Conservation (phyloP, 2,113 vertebrate genomes). For the Trichechus manatus region DNA sequence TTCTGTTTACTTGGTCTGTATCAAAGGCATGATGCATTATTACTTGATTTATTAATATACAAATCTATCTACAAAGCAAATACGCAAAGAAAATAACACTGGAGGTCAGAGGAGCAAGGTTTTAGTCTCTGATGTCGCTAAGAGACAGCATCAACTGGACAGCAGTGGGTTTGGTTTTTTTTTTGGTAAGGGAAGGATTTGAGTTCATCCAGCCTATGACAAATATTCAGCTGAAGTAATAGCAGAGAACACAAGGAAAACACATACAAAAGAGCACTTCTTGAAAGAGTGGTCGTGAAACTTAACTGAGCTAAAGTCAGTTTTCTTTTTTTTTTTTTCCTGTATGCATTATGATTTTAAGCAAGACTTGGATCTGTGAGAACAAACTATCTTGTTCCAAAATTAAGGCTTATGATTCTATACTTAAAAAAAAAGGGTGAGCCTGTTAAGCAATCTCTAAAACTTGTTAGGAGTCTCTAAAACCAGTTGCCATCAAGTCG, state of each 20-base stretch:
- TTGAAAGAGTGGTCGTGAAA: not conserved
- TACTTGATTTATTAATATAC: constrained; percentile 32
- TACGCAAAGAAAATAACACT: not conserved
- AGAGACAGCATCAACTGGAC: not conserved
- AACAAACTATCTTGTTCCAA: not conserved
- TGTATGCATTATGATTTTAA: not conserved
- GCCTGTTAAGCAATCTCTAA: not conserved
- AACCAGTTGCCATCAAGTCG: not conserved
- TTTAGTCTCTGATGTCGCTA: not conserved
- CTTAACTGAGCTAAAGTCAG: not conserved
- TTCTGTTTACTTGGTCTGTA: not conserved
- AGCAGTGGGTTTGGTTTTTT: not conserved
- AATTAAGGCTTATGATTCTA: not conserved
- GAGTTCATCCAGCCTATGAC: not conserved
- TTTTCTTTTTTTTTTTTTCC: not conserved
- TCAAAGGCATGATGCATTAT: not conserved
- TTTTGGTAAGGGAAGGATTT: not conserved
- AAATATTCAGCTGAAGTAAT: not conserved
- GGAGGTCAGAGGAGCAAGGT: too few relatives aligned
- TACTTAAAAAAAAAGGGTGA: not conserved
- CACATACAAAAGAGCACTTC: not conserved
- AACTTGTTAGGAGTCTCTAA: not conserved
- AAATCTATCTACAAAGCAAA: not conserved
- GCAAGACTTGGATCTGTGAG: not conserved
- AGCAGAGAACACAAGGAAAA: not conserved